Conservation (phyloP, 2,113 vertebrate genomes). For the Anthoscopus minutus region DNA sequence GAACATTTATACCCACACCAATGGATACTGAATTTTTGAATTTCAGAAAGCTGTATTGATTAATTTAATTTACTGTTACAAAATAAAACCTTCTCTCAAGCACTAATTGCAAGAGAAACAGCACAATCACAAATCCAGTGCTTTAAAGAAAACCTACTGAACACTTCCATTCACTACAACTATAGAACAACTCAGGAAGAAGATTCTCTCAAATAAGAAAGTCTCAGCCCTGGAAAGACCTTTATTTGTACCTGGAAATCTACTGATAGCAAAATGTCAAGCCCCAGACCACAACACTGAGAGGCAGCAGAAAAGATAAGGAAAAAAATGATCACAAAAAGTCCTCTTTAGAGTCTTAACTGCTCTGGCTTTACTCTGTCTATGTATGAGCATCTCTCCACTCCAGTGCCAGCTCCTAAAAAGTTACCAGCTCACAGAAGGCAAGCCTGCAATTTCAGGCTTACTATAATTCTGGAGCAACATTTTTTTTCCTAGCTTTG, state of each 20-base stretch:
- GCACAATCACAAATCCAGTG: neutral
- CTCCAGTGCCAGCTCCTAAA: neutral
- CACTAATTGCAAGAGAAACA: neutral
- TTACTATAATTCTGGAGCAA: neutral
- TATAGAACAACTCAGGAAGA: accelerated
- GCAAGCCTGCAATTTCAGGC: neutral
- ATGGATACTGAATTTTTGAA: neutral
- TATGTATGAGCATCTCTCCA: neutral
- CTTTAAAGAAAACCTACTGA: neutral
- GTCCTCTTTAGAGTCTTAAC: neutral
- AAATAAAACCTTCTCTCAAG: neutral
- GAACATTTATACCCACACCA: neutral
- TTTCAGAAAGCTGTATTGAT: neutral
- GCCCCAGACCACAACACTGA: neutral
- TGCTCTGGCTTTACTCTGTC: neutral
- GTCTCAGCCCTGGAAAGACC: neutral
- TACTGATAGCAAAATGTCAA: neutral
- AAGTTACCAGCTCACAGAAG: neutral
- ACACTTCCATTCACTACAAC: neutral
- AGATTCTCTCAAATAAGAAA: neutral
- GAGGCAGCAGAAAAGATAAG: neutral
- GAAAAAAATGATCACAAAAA: neutral
- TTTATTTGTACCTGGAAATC: neutral
- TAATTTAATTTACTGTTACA: neutral
- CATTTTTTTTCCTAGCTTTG: neutral